Evolutionary conservation across 2,797 vertebrate species (phyloP).

Genomic region (Brachymystax lenok): DNA sequence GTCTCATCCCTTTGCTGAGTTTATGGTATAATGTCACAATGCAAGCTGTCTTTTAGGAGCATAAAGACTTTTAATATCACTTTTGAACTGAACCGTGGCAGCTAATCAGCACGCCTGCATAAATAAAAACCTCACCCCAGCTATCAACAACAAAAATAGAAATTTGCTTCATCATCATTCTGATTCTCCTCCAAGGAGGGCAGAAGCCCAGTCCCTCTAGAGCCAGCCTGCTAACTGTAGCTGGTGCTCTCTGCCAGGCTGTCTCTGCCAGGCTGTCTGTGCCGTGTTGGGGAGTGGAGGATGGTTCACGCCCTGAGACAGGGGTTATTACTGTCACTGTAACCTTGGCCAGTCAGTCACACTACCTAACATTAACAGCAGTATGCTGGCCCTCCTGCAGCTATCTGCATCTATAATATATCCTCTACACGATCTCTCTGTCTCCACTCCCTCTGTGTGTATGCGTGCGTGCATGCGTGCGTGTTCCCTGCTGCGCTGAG

Average conservation of each 20-base stretch:
- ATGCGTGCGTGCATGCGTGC: neutral
- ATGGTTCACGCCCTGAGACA: constrained; percentile 51
- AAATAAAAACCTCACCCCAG: neutral
- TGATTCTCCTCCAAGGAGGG: constrained; percentile 13
- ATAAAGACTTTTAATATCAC: neutral
- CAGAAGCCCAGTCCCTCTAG: neutral
- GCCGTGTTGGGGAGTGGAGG: constrained; percentile 42
- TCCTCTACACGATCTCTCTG: neutral
- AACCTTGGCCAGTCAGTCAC: constrained; percentile 65
- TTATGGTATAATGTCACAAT: neutral
- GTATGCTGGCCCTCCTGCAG: constrained; percentile 22
- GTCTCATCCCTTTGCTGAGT: neutral
- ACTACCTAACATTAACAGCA: constrained; percentile 13
- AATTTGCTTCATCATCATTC: constrained; percentile 68
- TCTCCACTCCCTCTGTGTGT: neutral
- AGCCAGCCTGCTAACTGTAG: constrained; percentile 33
- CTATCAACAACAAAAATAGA: constrained; percentile 51
- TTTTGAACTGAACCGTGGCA: neutral
- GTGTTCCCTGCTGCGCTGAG: constrained; percentile 10
- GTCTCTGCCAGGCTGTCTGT: constrained; percentile 55
- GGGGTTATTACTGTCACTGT: constrained; percentile 48
- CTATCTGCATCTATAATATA: constrained; percentile 28
- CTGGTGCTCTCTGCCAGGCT: neutral
- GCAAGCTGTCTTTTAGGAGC: neutral
- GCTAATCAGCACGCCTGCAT: neutral